Base-by-base conservation (phyloP, 1,140 invertebrate species). In the Nebria ingens region DNA sequence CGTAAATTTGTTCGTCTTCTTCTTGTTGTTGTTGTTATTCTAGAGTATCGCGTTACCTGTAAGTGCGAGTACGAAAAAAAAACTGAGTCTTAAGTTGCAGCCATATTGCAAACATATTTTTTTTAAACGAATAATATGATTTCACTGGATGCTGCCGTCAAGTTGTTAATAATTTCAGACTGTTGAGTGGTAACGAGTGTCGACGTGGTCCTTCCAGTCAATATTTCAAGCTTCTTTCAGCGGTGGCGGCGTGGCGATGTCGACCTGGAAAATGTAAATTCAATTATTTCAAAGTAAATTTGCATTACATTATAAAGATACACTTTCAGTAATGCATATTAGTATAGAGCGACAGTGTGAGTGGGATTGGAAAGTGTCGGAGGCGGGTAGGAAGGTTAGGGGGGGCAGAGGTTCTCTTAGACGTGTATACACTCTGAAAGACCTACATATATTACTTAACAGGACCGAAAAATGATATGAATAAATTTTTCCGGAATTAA, bases 221-320 rank as follows among this genome's bases (percentile, higher is more conserved):
- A 53, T 53, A 4, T 25, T 25, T 25, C 52, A 9, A 2, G 19
- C 22, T 34, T 29, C 21, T 53, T 25, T 34, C 17, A 25, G 15
- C 20, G 51, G 6, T n/a, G n/a, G 15, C n/a, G 15, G 1, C 19
- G 22, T 53, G 3, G 11, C 21, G 13, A 53, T 19, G n/a, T 34
- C n/a, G 13, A 53, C 13, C 17, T 53, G 52, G 21, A 23, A 53
- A 53, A 53, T 21, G 22, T 23, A 34, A 53, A 53, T 53, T 53
- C 52, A 53, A 53, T 53, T 53, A 53, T 53, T 53, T 29, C 22
- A 23, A 29, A 53, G 52, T 53, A 53, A 53, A 53, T 53, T 53
- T 53, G 22, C 52, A 53, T 53, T 53, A 23, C 52, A 53, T 53
- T 53, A 53, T 53, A 17, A 29, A 45, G 40, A 45, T 45, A 45